Conservation (phyloP, 1,140 invertebrate species). For the Galendromus occidentalis region DNA sequence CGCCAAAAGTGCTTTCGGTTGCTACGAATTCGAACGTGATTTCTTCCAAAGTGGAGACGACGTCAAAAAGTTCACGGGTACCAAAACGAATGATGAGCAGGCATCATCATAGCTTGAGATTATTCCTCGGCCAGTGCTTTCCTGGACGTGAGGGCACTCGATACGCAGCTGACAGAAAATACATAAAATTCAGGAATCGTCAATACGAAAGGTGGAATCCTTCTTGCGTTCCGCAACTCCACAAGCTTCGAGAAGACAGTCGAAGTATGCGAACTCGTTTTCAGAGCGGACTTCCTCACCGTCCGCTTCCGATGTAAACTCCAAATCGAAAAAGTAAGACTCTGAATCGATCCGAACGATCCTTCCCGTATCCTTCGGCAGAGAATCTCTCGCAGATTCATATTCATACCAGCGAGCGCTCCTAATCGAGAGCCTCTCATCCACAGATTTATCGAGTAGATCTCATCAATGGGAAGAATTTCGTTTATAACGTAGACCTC, state of each 20-base stretch:
- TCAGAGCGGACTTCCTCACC: neutral
- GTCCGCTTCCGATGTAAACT: neutral
- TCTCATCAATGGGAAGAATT: neutral
- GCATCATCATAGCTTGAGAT: too few relatives aligned
- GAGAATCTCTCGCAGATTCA: too few relatives aligned
- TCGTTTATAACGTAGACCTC: neutral
- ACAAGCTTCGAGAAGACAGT: neutral
- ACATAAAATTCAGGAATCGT: neutral
- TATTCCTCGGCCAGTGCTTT: too few relatives aligned
- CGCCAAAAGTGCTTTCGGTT: neutral
- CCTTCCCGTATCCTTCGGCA: too few relatives aligned
- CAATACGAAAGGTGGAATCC: neutral
- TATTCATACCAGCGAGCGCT: too few relatives aligned
- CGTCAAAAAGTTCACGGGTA: neutral
- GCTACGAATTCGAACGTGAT: neutral
- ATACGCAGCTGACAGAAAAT: too few relatives aligned
- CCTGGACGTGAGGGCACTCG: too few relatives aligned
- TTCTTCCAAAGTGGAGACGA: neutral
- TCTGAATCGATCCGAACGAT: too few relatives aligned
- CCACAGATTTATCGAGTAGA: neutral
- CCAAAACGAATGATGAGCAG: too few relatives aligned
- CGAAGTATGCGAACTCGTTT: neutral
- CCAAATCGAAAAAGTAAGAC: neutral
- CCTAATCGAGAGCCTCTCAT: too few relatives aligned
- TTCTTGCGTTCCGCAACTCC: neutral